These are phyloP conservation scores for Eulemur macaco DNA, from an alignment of 2,113 vertebrate species.

Conservation along the genomic window DNA sequence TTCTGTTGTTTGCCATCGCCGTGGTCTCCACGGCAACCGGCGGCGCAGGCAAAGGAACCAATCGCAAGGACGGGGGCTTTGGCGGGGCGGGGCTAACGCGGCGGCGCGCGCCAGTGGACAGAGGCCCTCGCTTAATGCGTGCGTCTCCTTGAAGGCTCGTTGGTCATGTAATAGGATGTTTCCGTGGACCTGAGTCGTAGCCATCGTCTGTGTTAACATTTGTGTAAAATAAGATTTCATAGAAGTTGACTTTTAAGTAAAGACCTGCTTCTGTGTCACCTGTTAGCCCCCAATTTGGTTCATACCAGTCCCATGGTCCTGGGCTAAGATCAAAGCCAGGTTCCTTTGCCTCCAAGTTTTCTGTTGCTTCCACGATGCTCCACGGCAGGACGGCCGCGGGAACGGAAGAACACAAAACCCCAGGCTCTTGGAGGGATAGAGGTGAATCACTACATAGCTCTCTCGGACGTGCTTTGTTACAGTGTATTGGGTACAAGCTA, in stretches of 20 bases:
- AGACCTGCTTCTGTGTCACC: not conserved
- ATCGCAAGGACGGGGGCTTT: not conserved
- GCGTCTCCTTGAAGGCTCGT: not conserved
- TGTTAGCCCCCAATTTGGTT: not conserved
- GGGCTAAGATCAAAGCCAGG: not conserved
- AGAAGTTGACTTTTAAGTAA: not conserved
- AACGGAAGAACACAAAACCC: not conserved
- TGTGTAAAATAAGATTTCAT: not conserved
- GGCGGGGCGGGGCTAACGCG: not conserved
- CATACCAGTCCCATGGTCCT: too few species aligned
- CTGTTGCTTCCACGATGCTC: not conserved
- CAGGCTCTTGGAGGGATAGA: not conserved
- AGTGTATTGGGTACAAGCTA: not conserved
- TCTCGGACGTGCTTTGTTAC: not conserved
- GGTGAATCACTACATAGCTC: not conserved
- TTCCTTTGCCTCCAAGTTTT: not conserved
- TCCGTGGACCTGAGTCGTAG: fast-evolving
- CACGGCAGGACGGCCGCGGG: not conserved
- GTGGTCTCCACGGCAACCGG: conserved; percentile 57
- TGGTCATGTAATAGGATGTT: fast-evolving
- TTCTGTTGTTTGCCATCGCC: conserved; percentile 83
- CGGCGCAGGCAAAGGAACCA: not conserved
- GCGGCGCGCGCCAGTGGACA: fast-evolving
- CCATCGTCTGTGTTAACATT: not conserved
- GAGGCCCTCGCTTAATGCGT: fast-evolving